These are phyloP conservation scores for Sinosuthora webbiana DNA, from an alignment of 2,113 vertebrate genomes.

Conservation along the genomic window DNA sequence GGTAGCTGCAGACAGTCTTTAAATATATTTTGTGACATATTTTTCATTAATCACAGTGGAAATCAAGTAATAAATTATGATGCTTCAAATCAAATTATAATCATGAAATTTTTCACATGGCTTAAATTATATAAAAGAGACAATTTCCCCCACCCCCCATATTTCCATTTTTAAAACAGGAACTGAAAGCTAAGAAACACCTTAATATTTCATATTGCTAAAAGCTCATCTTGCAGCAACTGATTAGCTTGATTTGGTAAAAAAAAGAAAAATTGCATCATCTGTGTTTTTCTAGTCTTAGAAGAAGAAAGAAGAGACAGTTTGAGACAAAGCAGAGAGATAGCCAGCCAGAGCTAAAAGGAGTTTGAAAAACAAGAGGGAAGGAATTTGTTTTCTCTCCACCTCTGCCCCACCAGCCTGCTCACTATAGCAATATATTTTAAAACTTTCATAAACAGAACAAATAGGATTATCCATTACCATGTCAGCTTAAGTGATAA, in stretches of 20 bases:
- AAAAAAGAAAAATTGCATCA: not conserved
- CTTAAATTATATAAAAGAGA: not conserved
- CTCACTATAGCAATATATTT: not conserved
- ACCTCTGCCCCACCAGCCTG: conserved; percentile 9
- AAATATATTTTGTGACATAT: conserved; percentile 44
- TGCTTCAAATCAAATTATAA: not conserved
- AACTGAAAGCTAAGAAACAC: not conserved
- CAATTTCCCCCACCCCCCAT: not conserved
- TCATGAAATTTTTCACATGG: not conserved
- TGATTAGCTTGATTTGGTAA: conserved; percentile 9
- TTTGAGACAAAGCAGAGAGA: conserved; percentile 65
- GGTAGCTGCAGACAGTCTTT: conserved; percentile 39
- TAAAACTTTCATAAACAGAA: conserved; percentile 48
- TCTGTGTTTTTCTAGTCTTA: conserved; percentile 38
- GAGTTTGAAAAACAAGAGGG: not conserved
- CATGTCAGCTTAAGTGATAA: conserved; percentile 51
- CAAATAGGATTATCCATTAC: conserved; percentile 37
- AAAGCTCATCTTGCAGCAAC: not conserved
- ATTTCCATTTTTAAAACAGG: not conserved
- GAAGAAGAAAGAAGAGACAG: conserved; percentile 56
- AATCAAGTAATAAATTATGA: conserved; percentile 41
- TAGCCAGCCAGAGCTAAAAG: not conserved
- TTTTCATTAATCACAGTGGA: conserved; percentile 24
- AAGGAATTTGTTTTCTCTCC: not conserved
- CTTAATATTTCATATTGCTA: not conserved